A percentile compares a stretch with the other conserved stretches of the same genome.
Evolutionary conservation across 2,888 invertebrate species (phyloP).

Genomic region (Oscheius sp.): DNA sequence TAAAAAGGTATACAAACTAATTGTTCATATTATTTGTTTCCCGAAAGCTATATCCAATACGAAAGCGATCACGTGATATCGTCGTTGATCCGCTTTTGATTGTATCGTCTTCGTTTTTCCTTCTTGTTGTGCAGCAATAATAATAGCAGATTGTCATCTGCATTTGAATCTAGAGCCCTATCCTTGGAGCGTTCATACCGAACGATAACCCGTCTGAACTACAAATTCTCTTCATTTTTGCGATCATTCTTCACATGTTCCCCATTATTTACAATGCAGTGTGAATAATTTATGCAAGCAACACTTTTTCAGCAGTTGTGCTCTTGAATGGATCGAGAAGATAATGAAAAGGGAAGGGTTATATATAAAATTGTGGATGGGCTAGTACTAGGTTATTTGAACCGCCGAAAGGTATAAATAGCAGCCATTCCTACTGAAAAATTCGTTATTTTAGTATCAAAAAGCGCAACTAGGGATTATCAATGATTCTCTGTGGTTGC

Average conservation of each 20-base stretch:
- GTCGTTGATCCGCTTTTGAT: no score
- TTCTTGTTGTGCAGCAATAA: no score
- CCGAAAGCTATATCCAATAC: no score
- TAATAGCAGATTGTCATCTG: no score
- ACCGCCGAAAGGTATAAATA: not conserved
- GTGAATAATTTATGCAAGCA: not conserved
- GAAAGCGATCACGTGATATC: no score
- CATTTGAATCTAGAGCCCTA: no score
- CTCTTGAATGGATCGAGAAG: not conserved
- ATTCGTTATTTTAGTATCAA: slow-evolving; percentile 2
- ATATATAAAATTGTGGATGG: slow-evolving; percentile 22
- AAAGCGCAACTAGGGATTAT: not conserved
- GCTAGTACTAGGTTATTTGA: slow-evolving; percentile 11
- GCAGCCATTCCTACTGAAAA: not conserved
- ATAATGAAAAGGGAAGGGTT: slow-evolving; percentile 1
- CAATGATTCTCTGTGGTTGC: slow-evolving; percentile 12
- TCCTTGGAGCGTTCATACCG: no score
- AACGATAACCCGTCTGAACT: no score
- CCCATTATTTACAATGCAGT: not conserved
- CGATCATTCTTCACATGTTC: not conserved
- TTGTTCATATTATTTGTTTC: no score
- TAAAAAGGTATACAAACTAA: not conserved
- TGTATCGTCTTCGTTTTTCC: no score
- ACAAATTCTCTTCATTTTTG: not conserved
- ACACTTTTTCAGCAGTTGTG: not conserved